phyloP scores from a whole-genome alignment of 2,888 invertebrate genomes.

The Synergus umbraculus region DNA sequence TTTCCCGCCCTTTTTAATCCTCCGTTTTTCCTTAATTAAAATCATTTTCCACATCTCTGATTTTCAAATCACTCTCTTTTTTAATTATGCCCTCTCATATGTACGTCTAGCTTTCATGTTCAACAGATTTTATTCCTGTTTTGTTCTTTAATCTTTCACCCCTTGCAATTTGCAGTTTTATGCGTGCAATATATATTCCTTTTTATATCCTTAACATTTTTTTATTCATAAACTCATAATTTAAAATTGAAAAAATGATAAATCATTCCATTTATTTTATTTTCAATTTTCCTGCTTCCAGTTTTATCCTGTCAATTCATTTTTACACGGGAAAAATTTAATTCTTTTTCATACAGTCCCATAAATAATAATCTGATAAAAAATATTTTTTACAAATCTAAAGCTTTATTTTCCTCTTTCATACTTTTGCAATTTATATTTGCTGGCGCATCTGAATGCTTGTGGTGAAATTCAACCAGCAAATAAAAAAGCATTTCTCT shows the following conservation, averaged over 20 bases:
- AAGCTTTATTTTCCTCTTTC: background rate
- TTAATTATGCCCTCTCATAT: slow-evolving; percentile 3
- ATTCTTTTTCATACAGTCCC: background rate
- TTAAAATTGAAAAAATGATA: too few species aligned
- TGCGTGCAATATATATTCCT: background rate
- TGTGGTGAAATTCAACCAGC: slow-evolving; percentile 20
- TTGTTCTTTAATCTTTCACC: slow-evolving; percentile 23
- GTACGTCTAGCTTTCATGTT: slow-evolving; percentile 17
- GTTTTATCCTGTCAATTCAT: background rate
- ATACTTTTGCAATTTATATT: background rate
- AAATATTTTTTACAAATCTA: background rate
- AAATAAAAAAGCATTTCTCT: slow-evolving; percentile 27
- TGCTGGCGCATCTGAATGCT: background rate
- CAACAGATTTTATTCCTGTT: slow-evolving; percentile 15
- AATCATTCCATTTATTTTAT: too few species aligned
- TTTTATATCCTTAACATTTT: background rate
- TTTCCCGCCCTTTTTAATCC: background rate
- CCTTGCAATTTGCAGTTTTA: background rate
- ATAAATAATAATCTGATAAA: background rate
- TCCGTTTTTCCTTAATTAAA: slow-evolving; percentile 34
- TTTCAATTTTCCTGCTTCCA: too few species aligned
- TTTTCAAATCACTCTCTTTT: slow-evolving; percentile 4
- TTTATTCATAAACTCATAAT: too few species aligned
- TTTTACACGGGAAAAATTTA: background rate
- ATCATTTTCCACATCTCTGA: slow-evolving; percentile 32